These are phyloP conservation scores for Drosophila rufa DNA, from an alignment of 1,140 invertebrate species.

Conservation along the genomic window DNA sequence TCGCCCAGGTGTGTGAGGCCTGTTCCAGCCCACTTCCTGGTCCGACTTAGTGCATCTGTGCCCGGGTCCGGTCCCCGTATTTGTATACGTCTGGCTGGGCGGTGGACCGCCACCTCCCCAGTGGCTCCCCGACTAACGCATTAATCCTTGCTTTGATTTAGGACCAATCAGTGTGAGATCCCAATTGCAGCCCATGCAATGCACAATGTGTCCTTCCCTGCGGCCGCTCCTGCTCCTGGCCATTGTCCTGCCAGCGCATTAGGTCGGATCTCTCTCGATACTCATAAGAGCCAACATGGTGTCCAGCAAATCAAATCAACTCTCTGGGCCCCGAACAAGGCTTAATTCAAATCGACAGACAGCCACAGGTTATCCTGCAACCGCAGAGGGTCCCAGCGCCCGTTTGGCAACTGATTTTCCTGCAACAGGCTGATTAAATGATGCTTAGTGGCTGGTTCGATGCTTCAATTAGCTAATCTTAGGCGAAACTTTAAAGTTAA, in stretches of 20 bases:
- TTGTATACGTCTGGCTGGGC: constrained; percentile 28
- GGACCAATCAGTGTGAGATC: constrained; percentile 67
- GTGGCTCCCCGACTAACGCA: constrained; percentile 49
- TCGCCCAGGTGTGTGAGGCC: constrained; percentile 85
- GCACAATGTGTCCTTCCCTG: not conserved
- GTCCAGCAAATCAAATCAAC: constrained; percentile 41
- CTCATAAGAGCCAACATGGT: constrained; percentile 38
- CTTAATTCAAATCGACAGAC: constrained; percentile 27
- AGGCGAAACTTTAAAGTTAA: not conserved
- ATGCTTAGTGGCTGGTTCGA: constrained; percentile 59
- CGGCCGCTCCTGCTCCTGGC: not conserved
- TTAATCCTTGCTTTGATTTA: constrained; percentile 84
- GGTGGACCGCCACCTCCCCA: not conserved
- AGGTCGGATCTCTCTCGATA: constrained; percentile 15
- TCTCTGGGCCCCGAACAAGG: constrained; percentile 17
- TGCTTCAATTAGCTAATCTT: constrained; percentile 2
- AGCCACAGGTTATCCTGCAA: constrained; percentile 30
- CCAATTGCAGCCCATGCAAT: constrained; percentile 28
- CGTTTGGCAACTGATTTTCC: constrained; percentile 72
- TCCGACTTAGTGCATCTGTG: constrained; percentile 17
- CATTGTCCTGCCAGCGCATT: constrained; percentile 3
- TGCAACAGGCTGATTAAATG: constrained; percentile 76
- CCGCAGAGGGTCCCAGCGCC: constrained; percentile 18
- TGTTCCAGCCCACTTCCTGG: constrained; percentile 66
- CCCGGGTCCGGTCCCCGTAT: constrained; percentile 5